Conservation (phyloP, 2,888 invertebrate species). For the Erannis defoliaria region DNA sequence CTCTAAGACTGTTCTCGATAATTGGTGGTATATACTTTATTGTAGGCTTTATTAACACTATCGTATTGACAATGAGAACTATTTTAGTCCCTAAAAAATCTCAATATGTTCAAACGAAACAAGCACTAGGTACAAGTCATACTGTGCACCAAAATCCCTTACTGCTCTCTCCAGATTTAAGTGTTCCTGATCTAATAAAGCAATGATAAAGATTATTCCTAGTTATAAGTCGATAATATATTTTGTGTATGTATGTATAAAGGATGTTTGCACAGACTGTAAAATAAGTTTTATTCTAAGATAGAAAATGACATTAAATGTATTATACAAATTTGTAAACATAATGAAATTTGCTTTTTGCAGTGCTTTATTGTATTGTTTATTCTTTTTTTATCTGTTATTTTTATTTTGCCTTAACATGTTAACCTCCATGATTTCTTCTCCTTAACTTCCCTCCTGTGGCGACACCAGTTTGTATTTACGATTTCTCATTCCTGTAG, state of each 20-base stretch:
- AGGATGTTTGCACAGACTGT: not conserved
- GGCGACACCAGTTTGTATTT: no score
- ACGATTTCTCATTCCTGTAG: no score
- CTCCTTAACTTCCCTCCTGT: no score
- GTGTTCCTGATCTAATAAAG: constrained; percentile 72
- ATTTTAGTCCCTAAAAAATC: constrained; percentile 51
- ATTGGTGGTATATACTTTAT: constrained; percentile 97
- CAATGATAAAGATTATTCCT: constrained; percentile 62
- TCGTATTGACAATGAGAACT: constrained; percentile 67
- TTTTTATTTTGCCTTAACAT: no score
- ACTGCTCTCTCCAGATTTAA: constrained; percentile 66
- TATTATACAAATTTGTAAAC: not conserved
- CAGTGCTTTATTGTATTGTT: no score
- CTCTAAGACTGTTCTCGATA: constrained; percentile 95
- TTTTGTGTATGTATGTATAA: constrained; percentile 38
- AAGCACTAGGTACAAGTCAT: constrained; percentile 49
- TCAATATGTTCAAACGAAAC: constrained; percentile 47
- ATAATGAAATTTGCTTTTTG: no score
- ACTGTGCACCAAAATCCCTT: constrained; percentile 62
- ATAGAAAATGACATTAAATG: not conserved
- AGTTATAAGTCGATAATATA: constrained; percentile 18
- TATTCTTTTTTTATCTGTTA: no score
- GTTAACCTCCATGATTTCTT: no score
- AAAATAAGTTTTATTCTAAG: not conserved
- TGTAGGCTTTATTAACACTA: constrained; percentile 86